Percentiles rank a stretch among this genome's conserved stretches.
phyloP scores from a whole-genome alignment of 2,888 invertebrate species.

The Reticulitermes lucifugus region DNA sequence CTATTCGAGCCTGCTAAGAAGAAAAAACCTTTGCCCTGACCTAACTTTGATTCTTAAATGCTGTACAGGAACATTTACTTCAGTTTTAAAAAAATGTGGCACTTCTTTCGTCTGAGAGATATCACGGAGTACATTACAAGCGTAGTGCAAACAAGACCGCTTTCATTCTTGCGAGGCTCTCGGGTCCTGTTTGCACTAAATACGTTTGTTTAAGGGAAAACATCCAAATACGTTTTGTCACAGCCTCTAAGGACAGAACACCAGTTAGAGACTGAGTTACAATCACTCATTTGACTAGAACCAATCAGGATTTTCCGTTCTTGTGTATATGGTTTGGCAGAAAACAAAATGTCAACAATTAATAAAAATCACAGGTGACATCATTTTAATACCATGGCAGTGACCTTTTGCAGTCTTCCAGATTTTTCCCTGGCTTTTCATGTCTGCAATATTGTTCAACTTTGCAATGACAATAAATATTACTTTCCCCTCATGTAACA shows the following conservation, averaged over 20 bases:
- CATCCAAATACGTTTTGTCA: conserved; percentile 56
- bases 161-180: conserved; percentile 54
- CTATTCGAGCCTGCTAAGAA: conserved; percentile 53
- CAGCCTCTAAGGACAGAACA: conserved; percentile 56
- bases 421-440: conserved; percentile 35
- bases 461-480: conserved; percentile 33
- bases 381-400: conserved; percentile 47
- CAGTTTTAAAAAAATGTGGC: conserved; percentile 60
- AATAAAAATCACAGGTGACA: conserved; percentile 48
- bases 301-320: conserved; percentile 53
- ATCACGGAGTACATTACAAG: conserved; percentile 60
- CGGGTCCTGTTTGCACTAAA: conserved; percentile 55
- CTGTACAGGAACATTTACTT: conserved; percentile 67
- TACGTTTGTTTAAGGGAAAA: conserved; percentile 53
- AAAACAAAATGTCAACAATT: conserved; percentile 44
- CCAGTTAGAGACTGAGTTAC: conserved; percentile 56
- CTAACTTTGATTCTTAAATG: conserved; percentile 61
- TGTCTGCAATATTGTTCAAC: conserved; percentile 37
- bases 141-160: conserved; percentile 55
- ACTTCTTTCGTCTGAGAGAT: conserved; percentile 64
- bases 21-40: conserved; percentile 54
- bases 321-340: conserved; percentile 51
- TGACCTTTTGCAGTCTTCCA: conserved; percentile 48
- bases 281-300: conserved; percentile 56
- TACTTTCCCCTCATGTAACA: conserved; percentile 35